Conservation (phyloP, 1,140 invertebrate genomes). For the Caerostris darwini region DNA sequence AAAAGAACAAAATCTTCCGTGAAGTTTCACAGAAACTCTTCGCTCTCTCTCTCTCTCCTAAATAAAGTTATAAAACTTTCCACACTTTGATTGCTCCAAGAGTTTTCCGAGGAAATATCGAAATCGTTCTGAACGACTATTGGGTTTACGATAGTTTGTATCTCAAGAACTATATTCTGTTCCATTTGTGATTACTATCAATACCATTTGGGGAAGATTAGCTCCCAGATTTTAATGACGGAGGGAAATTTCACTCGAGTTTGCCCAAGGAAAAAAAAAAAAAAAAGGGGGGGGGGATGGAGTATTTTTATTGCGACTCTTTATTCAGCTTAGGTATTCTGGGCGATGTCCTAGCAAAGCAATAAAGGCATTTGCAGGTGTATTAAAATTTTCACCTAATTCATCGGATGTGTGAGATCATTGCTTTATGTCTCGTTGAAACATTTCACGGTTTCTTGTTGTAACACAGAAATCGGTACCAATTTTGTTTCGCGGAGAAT, state of each 20-base stretch:
- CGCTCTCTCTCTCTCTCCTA: background rate
- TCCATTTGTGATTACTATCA: constrained; percentile 47
- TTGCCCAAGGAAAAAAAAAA: background rate
- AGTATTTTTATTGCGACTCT: constrained; percentile 11
- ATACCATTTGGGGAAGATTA: constrained; percentile 39
- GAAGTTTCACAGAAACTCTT: background rate
- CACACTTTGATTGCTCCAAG: constrained; percentile 29
- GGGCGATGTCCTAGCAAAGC: background rate
- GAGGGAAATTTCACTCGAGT: background rate
- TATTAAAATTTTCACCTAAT: background rate
- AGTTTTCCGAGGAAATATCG: background rate
- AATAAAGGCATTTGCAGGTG: background rate
- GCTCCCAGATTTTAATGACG: background rate
- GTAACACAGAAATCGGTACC: too few relatives aligned
- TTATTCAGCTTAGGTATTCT: background rate
- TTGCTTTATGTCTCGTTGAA: background rate
- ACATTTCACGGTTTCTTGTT: too few relatives aligned
- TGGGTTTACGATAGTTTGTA: constrained; percentile 7
- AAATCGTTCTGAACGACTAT: background rate
- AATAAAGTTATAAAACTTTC: constrained; percentile 53
- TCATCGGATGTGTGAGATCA: background rate
- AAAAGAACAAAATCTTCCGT: background rate
- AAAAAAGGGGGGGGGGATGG: background rate
- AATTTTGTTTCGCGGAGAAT: too few relatives aligned
- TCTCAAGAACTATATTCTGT: background rate